Evolutionary conservation across 1,140 invertebrate genomes (phyloP).

Genomic region (Schmidtea mediterranea): DNA sequence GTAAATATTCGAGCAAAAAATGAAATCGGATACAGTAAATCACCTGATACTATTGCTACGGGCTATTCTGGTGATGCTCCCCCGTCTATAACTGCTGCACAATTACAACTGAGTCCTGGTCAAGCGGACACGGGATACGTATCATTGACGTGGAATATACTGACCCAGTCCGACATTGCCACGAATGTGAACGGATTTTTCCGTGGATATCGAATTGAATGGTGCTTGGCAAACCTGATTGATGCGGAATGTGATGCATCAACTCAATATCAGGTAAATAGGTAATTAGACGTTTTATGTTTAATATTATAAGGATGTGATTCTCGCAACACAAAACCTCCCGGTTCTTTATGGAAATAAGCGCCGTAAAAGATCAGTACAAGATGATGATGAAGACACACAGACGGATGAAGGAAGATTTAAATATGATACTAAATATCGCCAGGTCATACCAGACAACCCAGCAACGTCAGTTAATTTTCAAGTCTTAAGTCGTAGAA

Average conservation of each 20-base stretch:
- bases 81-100: neutral
- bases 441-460: no score
- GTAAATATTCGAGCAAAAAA: slow-evolving; percentile 44
- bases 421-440: no score
- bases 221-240: neutral
- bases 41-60: slow-evolving; percentile 39
- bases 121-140: no score
- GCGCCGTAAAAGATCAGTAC: no score
- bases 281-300: no score
- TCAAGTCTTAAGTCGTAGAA: no score
- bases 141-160: neutral
- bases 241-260: neutral
- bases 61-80: slow-evolving; percentile 76
- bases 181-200: slow-evolving; percentile 2
- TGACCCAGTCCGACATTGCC: neutral
- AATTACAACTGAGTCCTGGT: neutral
- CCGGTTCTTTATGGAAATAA: no score
- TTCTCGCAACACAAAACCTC: no score
- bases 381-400: no score
- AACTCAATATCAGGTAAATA: neutral
- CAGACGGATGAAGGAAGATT: no score
- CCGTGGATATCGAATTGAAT: slow-evolving; percentile 5
- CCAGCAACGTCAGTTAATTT: no score
- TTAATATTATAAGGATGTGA: no score
- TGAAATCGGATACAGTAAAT: slow-evolving; percentile 54